phyloP scores from a whole-genome alignment of 2,888 invertebrate genomes.

The Odontocerum albicorne region DNA sequence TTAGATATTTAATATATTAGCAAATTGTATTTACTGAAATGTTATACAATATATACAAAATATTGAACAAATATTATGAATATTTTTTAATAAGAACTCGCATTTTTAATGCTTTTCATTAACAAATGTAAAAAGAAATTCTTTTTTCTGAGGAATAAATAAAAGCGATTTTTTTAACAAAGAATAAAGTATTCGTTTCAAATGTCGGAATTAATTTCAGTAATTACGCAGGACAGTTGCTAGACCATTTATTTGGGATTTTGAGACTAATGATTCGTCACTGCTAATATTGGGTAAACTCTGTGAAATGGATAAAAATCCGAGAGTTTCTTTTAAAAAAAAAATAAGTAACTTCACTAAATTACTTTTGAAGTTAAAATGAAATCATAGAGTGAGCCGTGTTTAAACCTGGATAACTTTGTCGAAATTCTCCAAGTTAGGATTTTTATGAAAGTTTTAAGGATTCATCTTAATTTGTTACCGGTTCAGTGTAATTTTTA shows the following conservation, averaged over 20 bases:
- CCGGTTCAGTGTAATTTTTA: conserved; percentile 20
- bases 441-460: conserved; percentile 28
- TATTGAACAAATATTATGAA: too few relatives aligned
- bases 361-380: conserved; percentile 33
- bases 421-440: conserved; percentile 15
- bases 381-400: conserved; percentile 29
- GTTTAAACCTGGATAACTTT: conserved; percentile 25
- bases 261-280: conserved; percentile 12
- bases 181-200: too few relatives aligned
- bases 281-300: conserved; percentile 3
- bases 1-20: too few relatives aligned
- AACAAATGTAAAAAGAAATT: too few relatives aligned
- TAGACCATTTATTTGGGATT: neutral
- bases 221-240: too few relatives aligned
- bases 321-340: conserved; percentile 9
- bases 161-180: too few relatives aligned
- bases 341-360: conserved; percentile 23
- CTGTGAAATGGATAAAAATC: conserved; percentile 15
- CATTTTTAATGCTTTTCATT: too few relatives aligned
- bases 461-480: conserved; percentile 31
- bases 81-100: too few relatives aligned
- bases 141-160: too few relatives aligned
- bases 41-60: too few relatives aligned
- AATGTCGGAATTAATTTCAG: too few relatives aligned
- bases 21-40: too few relatives aligned